Conservation (phyloP, 2,113 vertebrate species). For the Seriola quinqueradiata region DNA sequence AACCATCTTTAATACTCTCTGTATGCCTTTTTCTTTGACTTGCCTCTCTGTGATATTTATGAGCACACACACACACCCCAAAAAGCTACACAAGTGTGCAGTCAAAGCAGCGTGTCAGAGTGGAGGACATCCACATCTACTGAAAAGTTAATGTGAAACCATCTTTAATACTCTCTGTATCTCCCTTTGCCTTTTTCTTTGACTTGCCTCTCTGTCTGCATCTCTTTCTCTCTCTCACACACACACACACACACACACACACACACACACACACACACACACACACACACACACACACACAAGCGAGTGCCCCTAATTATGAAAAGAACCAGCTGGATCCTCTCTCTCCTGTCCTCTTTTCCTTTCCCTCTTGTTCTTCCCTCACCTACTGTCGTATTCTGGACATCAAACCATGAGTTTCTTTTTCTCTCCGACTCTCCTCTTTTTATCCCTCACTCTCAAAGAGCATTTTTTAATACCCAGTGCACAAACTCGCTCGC, state of each 20-base stretch:
- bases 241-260: constrained; percentile 32
- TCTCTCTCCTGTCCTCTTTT: constrained; percentile 48
- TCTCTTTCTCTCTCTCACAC: constrained; percentile 14
- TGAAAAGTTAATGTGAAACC: constrained; percentile 80
- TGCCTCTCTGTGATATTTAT: constrained; percentile 9
- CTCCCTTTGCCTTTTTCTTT: constrained; percentile 36
- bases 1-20: constrained; percentile 66
- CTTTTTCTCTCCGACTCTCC: constrained; percentile 26
- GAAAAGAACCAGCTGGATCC: constrained; percentile 71
- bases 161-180: constrained; percentile 66
- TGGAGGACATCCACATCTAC: constrained; percentile 57
- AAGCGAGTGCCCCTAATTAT: constrained; percentile 67
- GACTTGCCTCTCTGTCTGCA: constrained; percentile 14
- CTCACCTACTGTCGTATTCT: constrained; percentile 70
- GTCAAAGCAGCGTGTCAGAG: constrained; percentile 43
- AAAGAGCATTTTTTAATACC: constrained; percentile 79
- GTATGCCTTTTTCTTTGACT: constrained; percentile 32
- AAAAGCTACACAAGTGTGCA: too few species aligned
- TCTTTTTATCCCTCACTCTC: constrained; percentile 64
- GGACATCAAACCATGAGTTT: constrained; percentile 71
- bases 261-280: constrained; percentile 16
- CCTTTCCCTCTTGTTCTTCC: constrained; percentile 47
- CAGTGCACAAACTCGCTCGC: constrained; percentile 19
- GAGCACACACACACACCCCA: too few species aligned
- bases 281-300: constrained; percentile 21